Evolutionary conservation across 2,113 vertebrate species (phyloP).

Genomic region (Oncorhynchus kisutch): DNA sequence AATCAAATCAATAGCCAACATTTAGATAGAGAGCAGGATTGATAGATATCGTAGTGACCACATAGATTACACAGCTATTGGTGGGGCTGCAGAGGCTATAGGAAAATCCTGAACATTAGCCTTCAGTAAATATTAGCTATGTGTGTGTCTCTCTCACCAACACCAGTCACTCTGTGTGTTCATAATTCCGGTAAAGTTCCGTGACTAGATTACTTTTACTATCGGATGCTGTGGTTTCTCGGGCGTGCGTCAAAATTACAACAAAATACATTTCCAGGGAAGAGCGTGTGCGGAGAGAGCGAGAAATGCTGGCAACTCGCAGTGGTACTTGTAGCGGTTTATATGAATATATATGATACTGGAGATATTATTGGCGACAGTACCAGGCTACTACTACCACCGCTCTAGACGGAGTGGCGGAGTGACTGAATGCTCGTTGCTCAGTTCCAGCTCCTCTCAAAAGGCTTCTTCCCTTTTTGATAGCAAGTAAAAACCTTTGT

Average conservation of each 20-base stretch:
- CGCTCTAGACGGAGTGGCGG: not conserved
- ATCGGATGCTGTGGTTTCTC: not conserved
- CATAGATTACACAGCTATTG: not conserved
- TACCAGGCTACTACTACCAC: not conserved
- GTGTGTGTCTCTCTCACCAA: not conserved
- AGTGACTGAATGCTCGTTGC: not conserved
- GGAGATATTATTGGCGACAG: no score
- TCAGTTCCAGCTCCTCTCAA: not conserved
- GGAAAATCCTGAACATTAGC: conserved; percentile 10
- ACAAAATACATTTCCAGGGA: not conserved
- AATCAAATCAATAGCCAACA: not conserved
- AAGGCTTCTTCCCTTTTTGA: conserved; percentile 3
- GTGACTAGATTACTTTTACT: not conserved
- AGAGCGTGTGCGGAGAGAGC: not conserved
- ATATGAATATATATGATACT: not conserved
- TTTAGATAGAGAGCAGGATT: not conserved
- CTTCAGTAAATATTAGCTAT: conserved; percentile 40
- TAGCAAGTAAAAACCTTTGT: conserved; percentile 32
- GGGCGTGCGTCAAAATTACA: not conserved
- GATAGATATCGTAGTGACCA: not conserved
- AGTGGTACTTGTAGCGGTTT: not conserved
- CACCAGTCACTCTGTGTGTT: not conserved
- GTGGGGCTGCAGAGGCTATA: not conserved
- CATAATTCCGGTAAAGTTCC: conserved; percentile 16
- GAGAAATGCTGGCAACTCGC: not conserved